Evolutionary conservation across 1,140 invertebrate genomes (phyloP), one percentile per base, ranked within the genome.

Genomic region (Conus ventricosus): DNA sequence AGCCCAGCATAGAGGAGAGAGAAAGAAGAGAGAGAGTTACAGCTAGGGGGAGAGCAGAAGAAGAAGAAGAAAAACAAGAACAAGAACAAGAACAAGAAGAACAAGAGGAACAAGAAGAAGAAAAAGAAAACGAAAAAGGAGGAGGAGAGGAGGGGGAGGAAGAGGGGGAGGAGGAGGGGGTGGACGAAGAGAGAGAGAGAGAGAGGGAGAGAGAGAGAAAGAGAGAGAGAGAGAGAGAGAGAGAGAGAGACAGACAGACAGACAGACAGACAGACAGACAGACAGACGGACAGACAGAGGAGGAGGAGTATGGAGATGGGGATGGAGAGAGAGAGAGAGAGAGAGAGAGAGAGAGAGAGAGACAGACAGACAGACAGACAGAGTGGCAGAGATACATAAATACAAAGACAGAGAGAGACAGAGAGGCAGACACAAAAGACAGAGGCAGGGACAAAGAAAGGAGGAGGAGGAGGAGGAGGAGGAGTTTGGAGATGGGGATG

Each of bases 321-420:
- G 54, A 53, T 80, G 85, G 82, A 89, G 86, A 87, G 85, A 87
- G 76, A 81, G 55, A 85, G 57, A 88, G 57, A 88, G 63, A 82
- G 83, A 85, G 80, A 86, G 84, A 88, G n/a, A 83, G 82, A 87
- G 54, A 87, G 78, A 85, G 83, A 60, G 60, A 78, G 67, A 87
- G 80, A 85, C 53, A 60, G 39, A 39, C 0, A 39, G 39, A 39
- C 39, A 39, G 39, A 39, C n/a, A n/a, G n/a, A 39, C 39, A 39
- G 39, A 39, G 39, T 39, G 39, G 3, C 39, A 39, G 39, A 39
- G 39, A 39, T 0, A 39, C 39, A 39, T 39, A 39, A 39, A 39
- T 39, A 3, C 39, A 39, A 39, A 39, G 39, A 39, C 57, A 84
- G 85, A 88, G 67, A 87, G 7, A 85, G 63, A 87, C 53, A 63